Conservation (phyloP, 2,888 invertebrate genomes). For the Tiliacea citrago region DNA sequence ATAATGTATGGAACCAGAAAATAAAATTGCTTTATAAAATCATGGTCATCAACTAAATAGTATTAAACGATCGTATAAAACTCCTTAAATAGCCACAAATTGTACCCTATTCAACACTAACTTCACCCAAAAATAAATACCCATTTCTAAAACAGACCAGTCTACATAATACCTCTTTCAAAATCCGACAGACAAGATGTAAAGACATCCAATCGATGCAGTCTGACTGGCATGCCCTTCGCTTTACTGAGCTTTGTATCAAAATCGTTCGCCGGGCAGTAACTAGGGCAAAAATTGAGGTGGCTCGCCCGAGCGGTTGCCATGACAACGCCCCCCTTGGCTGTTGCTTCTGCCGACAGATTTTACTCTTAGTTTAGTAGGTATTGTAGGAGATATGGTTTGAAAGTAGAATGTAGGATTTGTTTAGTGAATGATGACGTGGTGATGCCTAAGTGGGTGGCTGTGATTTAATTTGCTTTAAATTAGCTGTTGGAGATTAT, state of each 20-base stretch:
- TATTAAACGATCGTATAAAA: too few species aligned
- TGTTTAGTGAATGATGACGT: conserved; percentile 8
- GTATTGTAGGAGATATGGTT: conserved; percentile 36
- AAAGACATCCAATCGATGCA: conserved; percentile 55
- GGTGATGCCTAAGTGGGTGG: neutral
- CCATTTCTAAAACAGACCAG: neutral
- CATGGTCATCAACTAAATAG: neutral
- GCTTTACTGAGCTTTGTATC: conserved; percentile 71
- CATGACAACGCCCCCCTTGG: conserved; percentile 73
- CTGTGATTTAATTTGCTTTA: neutral
- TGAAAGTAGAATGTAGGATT: conserved; percentile 7
- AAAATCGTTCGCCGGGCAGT: conserved; percentile 73
- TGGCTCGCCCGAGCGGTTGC: conserved; percentile 74
- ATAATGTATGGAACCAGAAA: neutral
- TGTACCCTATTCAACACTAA: neutral
- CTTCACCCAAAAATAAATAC: neutral
- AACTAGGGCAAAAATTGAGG: conserved; percentile 85
- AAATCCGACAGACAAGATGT: conserved; percentile 13
- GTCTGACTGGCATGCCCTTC: conserved; percentile 64
- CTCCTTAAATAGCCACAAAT: neutral
- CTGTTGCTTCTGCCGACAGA: conserved; percentile 66
- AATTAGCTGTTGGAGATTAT: neutral
- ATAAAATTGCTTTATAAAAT: too few species aligned
- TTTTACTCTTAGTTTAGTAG: conserved; percentile 38
- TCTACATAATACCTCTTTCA: neutral